Conservation (phyloP, 2,888 invertebrate genomes). For the Aleiodes leptofemur region DNA sequence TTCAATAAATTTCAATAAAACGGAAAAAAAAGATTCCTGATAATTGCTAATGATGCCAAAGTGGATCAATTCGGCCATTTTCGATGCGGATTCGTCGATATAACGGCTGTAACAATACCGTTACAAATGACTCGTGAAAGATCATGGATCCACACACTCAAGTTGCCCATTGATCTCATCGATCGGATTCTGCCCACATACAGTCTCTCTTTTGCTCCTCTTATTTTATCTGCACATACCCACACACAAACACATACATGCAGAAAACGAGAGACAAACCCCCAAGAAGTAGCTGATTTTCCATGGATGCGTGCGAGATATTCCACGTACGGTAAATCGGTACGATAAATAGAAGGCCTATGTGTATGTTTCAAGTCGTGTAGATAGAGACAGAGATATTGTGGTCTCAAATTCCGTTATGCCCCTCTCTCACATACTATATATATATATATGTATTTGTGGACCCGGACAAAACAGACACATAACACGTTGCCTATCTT, state of each 20-base stretch:
- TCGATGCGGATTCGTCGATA: constrained; percentile 47
- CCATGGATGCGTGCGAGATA: constrained; percentile 25
- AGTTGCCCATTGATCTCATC: constrained; percentile 43
- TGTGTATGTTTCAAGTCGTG: neutral
- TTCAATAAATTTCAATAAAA: neutral
- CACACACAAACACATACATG: neutral
- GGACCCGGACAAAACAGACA: constrained; percentile 34
- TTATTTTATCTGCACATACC: neutral
- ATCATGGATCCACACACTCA: constrained; percentile 43
- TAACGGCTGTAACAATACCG: constrained; percentile 67
- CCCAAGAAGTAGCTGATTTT: constrained; percentile 8
- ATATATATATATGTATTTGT: neutral
- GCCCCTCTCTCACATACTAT: constrained; percentile 16
- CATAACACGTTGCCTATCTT: constrained; percentile 39
- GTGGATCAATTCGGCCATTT: constrained; percentile 40
- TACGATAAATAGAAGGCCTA: constrained; percentile 51
- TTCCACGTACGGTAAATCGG: constrained; percentile 42
- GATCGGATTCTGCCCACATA: constrained; percentile 50
- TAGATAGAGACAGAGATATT: constrained; percentile 34
- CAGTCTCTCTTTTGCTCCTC: neutral
- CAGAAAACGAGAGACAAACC: neutral
- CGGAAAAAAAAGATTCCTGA: constrained; percentile 1
- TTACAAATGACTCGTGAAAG: constrained; percentile 63
- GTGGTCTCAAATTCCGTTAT: constrained; percentile 57
- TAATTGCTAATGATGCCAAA: constrained; percentile 14